Base-by-base conservation (phyloP, 2,888 invertebrate genomes). In the Archips crataeganus region DNA sequence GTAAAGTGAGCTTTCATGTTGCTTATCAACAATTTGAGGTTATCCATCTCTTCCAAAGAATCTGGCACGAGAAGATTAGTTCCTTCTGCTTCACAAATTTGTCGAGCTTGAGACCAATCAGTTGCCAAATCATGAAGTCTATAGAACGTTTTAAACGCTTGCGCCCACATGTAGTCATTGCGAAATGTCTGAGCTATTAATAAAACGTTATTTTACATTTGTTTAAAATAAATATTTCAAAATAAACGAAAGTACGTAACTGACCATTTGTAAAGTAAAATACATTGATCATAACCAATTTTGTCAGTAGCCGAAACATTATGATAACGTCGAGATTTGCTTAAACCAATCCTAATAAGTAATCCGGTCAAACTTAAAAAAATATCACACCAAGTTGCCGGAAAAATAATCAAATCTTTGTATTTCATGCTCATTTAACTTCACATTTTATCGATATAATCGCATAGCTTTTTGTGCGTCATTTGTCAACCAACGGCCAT, bases 1-100 rank as follows among this genome's bases (percentile, higher is more conserved):
- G 85, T 84, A 67, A 85, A 87, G 74, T 86, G 82, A 0, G 87
- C 83, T 76, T 85, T 87, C 87, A 88, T 87, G 59, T 87, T 88
- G 66, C 87, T 86, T 76, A 87, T 82, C 0, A 88, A 82, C 6
- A 87, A 69, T 76, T 88, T 88, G 3, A 87, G 78, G 73, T 85
- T 87, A 76, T 88, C 88, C 78, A 88, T 80, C 78, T 89, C 88
- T 15, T 86, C 83, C 42, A 88, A 75, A 62, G 80, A 81, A 15
- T 82, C 80, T 2, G 87, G 87, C 15, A 87, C 81, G 6, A 88
- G 81, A 1, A 89, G 81, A 2, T 80, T 76, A 0, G 87, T 85
- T n/a, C 88, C 87, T 77, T 88, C 86, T 2, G 86, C 84, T 69
- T 86, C 84, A 62, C 89, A 89, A 75, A 86, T 85, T 77, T 86